These are phyloP conservation scores for Phataginus tetradactyla DNA, from an alignment of 2,797 vertebrate genomes.

Conservation along the genomic window DNA sequence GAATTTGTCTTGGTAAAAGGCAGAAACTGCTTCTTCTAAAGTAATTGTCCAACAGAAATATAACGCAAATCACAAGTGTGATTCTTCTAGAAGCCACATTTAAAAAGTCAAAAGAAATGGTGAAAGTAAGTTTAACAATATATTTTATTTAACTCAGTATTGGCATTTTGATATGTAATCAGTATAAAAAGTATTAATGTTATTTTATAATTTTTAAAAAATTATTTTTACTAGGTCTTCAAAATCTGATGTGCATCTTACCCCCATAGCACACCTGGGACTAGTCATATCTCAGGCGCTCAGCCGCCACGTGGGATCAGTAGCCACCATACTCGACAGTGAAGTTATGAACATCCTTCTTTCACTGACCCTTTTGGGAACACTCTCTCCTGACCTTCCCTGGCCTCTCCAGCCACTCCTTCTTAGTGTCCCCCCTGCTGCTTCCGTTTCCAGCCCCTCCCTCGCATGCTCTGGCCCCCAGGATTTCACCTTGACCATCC, in stretches of 20 bases:
- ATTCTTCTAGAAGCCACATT: background rate
- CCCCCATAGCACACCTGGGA: background rate
- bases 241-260: background rate
- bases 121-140: conserved; percentile 20
- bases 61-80: background rate
- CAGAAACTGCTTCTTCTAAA: background rate
- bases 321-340: background rate
- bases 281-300: background rate
- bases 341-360: background rate
- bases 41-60: background rate
- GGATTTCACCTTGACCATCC: background rate
- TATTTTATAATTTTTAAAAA: conserved; percentile 10
- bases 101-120: background rate
- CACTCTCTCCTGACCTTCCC: background rate
- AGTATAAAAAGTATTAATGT: background rate
- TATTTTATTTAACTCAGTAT: background rate
- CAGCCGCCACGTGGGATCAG: background rate
- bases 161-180: background rate
- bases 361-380: background rate
- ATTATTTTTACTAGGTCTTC: background rate
- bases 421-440: background rate
- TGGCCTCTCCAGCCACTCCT: background rate
- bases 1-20: background rate
- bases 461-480: background rate
- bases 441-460: background rate